Conservation (phyloP, 2,888 invertebrate species). For the Drosophila merina region DNA sequence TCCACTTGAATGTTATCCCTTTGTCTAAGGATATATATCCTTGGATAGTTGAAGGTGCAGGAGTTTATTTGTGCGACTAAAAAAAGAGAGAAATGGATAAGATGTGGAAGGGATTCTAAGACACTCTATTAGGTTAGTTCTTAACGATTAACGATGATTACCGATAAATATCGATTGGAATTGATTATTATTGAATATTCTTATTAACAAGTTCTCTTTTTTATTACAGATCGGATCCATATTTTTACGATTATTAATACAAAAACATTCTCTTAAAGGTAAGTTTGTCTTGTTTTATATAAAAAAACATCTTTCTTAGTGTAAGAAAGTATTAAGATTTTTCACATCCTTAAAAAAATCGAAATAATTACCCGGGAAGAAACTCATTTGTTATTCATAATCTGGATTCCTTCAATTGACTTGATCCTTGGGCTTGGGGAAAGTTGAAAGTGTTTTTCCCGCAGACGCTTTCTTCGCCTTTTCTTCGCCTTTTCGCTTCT, state of each 20-base stretch:
- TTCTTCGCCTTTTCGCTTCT: slow-evolving; percentile 61
- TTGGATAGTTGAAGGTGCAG: too few relatives aligned
- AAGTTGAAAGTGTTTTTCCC: slow-evolving; percentile 63
- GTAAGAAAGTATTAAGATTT: neutral
- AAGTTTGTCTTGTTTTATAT: neutral
- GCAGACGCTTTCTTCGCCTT: slow-evolving; percentile 57
- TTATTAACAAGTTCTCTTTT: too few relatives aligned
- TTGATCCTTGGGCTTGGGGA: slow-evolving; percentile 16
- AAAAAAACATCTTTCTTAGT: neutral
- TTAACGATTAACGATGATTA: too few relatives aligned
- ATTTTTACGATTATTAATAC: too few relatives aligned
- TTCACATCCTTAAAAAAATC: neutral
- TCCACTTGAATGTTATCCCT: slow-evolving; percentile 11
- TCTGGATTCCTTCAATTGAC: slow-evolving; percentile 30
- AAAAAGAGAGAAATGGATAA: too few relatives aligned
- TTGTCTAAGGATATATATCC: neutral
- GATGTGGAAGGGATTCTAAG: too few relatives aligned
- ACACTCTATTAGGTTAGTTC: too few relatives aligned
- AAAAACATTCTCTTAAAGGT: neutral
- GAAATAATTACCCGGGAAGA: slow-evolving; percentile 20
- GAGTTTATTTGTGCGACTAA: too few relatives aligned
- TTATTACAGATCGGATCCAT: too few relatives aligned
- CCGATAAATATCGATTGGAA: too few relatives aligned
- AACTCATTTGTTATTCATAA: slow-evolving; percentile 29
- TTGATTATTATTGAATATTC: too few relatives aligned